Evolutionary conservation across 37 sponge, comb jelly and placozoan species (phyloP).

Genomic region (Mnemiopsis leidyi): DNA sequence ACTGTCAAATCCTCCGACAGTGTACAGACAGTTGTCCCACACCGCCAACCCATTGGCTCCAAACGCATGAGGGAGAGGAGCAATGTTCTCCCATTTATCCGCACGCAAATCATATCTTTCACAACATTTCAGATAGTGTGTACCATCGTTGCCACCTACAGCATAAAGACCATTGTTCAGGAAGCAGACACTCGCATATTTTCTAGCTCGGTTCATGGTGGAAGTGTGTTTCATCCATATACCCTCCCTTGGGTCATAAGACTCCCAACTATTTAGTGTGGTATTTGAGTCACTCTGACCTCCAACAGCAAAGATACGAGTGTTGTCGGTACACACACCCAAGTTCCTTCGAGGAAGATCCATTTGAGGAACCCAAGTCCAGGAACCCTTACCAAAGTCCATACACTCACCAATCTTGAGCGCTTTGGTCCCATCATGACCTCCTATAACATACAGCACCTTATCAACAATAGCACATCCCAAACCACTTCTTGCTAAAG

Average conservation of each 20-base stretch:
- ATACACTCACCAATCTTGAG: constrained; percentile 17
- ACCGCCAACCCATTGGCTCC: constrained; percentile 39
- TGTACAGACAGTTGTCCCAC: not conserved
- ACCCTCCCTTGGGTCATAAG: constrained; percentile 45
- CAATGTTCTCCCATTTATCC: not conserved
- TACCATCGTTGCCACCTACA: constrained; percentile 55
- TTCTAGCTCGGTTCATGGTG: not conserved
- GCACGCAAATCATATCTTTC: constrained; percentile 40
- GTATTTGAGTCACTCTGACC: constrained; percentile 36
- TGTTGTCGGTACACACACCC: constrained; percentile 9
- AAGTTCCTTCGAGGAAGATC: not conserved
- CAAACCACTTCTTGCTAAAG: constrained; percentile 2
- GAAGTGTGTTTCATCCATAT: not conserved
- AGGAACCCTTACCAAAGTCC: constrained; percentile 48
- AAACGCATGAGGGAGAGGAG: constrained; percentile 5
- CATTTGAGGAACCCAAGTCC: constrained; percentile 37
- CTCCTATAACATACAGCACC: constrained; percentile 16
- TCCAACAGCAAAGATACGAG: not conserved
- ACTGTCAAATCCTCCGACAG: constrained; percentile 62
- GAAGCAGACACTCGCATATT: not conserved
- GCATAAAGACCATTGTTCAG: constrained; percentile 33
- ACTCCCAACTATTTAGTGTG: not conserved
- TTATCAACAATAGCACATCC: constrained; percentile 33
- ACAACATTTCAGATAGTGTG: not conserved
- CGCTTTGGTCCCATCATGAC: constrained; percentile 42